Base-by-base conservation (phyloP, 2,797 vertebrate genomes). In the Pampus argenteus region DNA sequence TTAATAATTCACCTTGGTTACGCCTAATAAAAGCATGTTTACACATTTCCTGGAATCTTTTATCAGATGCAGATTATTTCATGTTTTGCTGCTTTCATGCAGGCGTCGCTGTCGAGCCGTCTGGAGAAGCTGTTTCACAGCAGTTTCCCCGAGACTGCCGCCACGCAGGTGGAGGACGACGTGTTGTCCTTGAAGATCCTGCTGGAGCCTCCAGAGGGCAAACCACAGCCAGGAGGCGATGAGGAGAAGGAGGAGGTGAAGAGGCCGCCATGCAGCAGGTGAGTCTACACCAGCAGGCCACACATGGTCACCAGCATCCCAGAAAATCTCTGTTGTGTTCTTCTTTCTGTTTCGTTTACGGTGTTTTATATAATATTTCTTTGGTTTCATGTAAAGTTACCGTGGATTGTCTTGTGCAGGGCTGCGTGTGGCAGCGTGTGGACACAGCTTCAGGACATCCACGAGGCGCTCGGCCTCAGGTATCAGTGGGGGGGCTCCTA, bases 401-500 rank as follows among this genome's bases (percentile, higher is more conserved):
- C 2, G 2, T 26, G 26, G 10, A 6, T 44, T 25, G 11, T 54
- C 15, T 6, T 78, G 14, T 82, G 10, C 89, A 98, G 96, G 89
- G 90, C 89, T 1, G 74, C 91, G 77, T 70, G 79, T 65, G 91
- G 94, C 1, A 82, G 92, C 0, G 93, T 99, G 42, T 99, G 98
- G 98, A 80, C 77, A 0, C 95, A 95, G 85, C 95, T 99, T 55
- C 96, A 96, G 93, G 97, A 99, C 89, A 93, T 98, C 85, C 95
- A 98, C 0, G 96, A 97, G 76, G 96, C 98, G 0, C 84, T 96
- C 0, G 98, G 98, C 20, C 94, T 99, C 81, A 89, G 94, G 71
- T 95, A 99, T 83, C 98, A 99, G 92, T 99, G 98, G 98, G 98
- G 98, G 1, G 97, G 98, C 68, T 99, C 98, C 31, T 95, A 98